phyloP scores from a whole-genome alignment of 1,140 invertebrate species.

The Metaphire vulgaris region DNA sequence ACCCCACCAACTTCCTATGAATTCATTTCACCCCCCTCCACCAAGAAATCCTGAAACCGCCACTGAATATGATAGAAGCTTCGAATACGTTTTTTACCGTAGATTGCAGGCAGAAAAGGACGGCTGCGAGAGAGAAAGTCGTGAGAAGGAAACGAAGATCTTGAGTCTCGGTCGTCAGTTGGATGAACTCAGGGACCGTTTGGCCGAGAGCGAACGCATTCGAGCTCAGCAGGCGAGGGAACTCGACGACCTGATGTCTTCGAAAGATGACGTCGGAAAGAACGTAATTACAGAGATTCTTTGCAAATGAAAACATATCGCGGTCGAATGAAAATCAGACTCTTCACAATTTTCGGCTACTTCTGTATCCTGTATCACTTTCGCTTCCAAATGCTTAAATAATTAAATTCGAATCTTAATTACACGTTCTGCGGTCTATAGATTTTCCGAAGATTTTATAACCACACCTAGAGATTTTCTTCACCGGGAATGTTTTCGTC shows the following conservation, averaged over 20 bases:
- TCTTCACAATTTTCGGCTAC: background rate
- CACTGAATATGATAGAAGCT: no score
- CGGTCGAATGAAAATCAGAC: no score
- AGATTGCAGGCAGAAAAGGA: slow-evolving; percentile 75
- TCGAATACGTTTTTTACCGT: no score
- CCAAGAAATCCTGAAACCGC: no score
- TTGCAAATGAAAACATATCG: no score
- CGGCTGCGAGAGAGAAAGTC: slow-evolving; percentile 79
- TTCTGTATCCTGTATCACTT: background rate
- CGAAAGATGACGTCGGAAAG: slow-evolving; percentile 92
- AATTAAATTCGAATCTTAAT: background rate
- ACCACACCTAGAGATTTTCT: background rate
- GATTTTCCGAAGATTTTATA: background rate
- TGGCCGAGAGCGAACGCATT: slow-evolving; percentile 80
- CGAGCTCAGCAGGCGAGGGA: slow-evolving; percentile 79
- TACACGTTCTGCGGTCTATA: background rate
- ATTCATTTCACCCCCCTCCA: no score
- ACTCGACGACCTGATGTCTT: slow-evolving; percentile 80
- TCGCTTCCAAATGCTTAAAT: background rate
- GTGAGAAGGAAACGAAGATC: slow-evolving; percentile 95
- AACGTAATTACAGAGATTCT: no score
- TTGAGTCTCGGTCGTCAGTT: slow-evolving; percentile 80
- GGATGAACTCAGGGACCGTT: slow-evolving; percentile 79
- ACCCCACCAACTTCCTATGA: no score
- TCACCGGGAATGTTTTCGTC: no score